Base-by-base conservation (phyloP, 2,797 vertebrate genomes). In the Ciconia nigra region DNA sequence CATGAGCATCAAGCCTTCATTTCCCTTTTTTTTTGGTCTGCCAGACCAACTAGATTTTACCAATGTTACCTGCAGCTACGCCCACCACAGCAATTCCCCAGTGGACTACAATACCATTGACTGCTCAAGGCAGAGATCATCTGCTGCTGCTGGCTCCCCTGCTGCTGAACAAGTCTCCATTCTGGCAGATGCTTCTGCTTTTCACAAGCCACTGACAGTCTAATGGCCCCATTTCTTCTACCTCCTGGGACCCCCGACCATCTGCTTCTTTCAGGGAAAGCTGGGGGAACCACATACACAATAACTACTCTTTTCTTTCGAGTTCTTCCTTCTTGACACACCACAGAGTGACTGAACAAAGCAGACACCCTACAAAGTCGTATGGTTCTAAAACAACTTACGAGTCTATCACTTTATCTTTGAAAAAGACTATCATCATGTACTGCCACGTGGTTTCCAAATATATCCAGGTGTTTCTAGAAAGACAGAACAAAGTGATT, bases 161-260 rank as follows among this genome's bases (percentile, higher is more conserved):
- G 74, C 87, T 97, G 96, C 89, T 87, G 76, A 55, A 84, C 87
- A 79, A 88, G 78, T 80, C 94, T 79, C 83, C 89, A 81, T 58
- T 84, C 93, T 88, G 90, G 86, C 94, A 96, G 97, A 97, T 93
- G 96, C 84, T 80, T 72, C 94, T 85, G 86, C 87, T 95, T 97
- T 96, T 96, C 92, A 95, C 77, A 83, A 88, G 69, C 86, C 66
- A 91, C 82, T 90, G 85, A 95, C 91, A 92, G 82, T 51, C 93
- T 88, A 97, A 96, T 54, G 85, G 96, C 86, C 94, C 79, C 94
- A 85, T 91, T 94, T 93, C 90, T 94, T 69, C 81, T 87, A 91
- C 73, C 92, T 96, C 93, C 79, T 12, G 93, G 86, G 96, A 97
- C 82, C 89, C 89, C 82, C 76, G 59, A 91, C 93, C 93, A 96